Percentiles rank a stretch among this genome's conserved stretches.
Conservation (phyloP, 37 sponge, comb jelly and placozoan genomes). For the Axinella damicornis region DNA sequence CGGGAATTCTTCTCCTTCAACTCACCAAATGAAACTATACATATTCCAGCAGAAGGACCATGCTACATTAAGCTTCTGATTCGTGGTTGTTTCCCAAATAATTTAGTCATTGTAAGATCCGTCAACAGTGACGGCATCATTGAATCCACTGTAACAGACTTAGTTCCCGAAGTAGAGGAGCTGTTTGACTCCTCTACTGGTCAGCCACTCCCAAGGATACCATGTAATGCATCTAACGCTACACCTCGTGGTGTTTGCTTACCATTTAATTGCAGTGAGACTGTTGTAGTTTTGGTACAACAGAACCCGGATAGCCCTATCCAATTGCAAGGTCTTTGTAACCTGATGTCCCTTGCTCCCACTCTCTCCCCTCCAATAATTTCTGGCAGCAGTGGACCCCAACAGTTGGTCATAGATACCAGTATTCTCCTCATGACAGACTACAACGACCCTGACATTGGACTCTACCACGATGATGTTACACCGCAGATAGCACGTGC, state of each 20-base stretch:
- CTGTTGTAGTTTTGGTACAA: background rate
- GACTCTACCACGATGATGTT: conserved; percentile 12
- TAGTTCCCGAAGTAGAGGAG: too few relatives aligned
- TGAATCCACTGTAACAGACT: too few relatives aligned
- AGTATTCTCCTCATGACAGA: background rate
- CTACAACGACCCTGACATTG: conserved; percentile 28
- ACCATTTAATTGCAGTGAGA: conserved; percentile 9
- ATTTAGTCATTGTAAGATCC: conserved; percentile 1
- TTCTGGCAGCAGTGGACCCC: background rate
- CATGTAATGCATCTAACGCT: conserved; percentile 3
- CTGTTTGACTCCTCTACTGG: too few relatives aligned
- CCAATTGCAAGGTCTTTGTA: background rate
- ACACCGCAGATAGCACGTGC: background rate
- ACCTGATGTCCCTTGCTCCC: background rate
- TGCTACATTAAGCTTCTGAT: conserved; percentile 29
- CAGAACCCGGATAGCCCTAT: background rate
- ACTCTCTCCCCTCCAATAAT: background rate
- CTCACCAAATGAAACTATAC: background rate
- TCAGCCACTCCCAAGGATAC: background rate
- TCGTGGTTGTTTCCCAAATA: background rate
- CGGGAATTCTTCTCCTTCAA: conserved; percentile 16
- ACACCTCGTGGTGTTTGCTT: conserved; percentile 4
- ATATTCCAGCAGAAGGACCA: background rate
- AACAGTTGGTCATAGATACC: background rate
- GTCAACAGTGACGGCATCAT: background rate